phyloP scores from a whole-genome alignment of 1,140 invertebrate genomes.

The Drosophila sturtevanti region DNA sequence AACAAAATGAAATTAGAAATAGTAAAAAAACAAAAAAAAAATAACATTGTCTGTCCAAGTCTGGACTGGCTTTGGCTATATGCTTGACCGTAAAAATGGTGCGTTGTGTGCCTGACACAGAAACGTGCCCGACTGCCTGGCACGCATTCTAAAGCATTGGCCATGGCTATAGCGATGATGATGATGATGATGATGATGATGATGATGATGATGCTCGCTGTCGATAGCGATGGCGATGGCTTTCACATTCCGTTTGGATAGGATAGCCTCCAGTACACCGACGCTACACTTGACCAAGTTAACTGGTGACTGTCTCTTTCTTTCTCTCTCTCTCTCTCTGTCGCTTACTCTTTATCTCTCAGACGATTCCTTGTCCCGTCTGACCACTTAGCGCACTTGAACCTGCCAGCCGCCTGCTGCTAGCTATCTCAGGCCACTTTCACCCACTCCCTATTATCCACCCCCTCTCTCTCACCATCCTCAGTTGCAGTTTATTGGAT shows the following conservation, averaged over 20 bases:
- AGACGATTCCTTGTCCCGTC: constrained; percentile 26
- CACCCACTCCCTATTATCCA: constrained; percentile 10
- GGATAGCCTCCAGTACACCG: neutral
- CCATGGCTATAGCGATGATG: neutral
- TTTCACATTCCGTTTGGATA: constrained; percentile 65
- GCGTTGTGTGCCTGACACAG: constrained; percentile 41
- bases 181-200: constrained; percentile 47
- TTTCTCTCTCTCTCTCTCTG: neutral
- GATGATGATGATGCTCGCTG: constrained; percentile 34
- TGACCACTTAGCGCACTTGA: constrained; percentile 57
- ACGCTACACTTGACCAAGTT: constrained; percentile 72
- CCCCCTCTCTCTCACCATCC: neutral
- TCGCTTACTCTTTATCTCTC: neutral
- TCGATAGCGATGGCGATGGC: constrained; percentile 49
- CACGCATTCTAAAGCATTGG: constrained; percentile 55
- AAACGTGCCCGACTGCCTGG: constrained; percentile 59
- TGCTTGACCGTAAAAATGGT: constrained; percentile 55
- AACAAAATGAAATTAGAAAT: constrained; percentile 73
- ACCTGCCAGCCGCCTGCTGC: constrained; percentile 17
- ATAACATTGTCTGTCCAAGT: constrained; percentile 15
- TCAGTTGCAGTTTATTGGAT: constrained; percentile 68
- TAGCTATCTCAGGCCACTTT: constrained; percentile 53
- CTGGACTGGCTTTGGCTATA: constrained; percentile 48
- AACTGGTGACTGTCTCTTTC: constrained; percentile 36
- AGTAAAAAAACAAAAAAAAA: no score